These are phyloP conservation scores for Ochotona curzoniae DNA, from an alignment of 2,113 vertebrate species.

Conservation along the genomic window DNA sequence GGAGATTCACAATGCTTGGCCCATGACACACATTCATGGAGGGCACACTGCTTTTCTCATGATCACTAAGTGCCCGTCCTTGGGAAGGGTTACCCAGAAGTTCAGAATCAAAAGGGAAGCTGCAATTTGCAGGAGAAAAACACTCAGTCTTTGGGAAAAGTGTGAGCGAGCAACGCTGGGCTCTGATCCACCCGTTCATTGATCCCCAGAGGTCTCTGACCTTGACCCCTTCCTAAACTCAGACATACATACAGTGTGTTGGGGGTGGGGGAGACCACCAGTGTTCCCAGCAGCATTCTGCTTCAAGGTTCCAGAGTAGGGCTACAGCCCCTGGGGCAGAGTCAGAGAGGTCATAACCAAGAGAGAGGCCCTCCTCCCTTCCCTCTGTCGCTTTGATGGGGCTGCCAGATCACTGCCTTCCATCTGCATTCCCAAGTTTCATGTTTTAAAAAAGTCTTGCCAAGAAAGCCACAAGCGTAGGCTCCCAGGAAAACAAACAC, in stretches of 20 bases:
- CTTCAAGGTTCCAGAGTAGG: background rate
- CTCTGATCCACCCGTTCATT: background rate
- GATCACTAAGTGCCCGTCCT: background rate
- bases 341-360: background rate
- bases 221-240: background rate
- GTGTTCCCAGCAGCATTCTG: background rate
- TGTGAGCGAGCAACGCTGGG: rapidly evolving
- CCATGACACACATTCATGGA: rapidly evolving
- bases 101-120: background rate
- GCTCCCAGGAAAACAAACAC: slow-evolving; percentile 67
- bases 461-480: slow-evolving; percentile 54
- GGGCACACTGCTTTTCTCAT: background rate
- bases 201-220: background rate
- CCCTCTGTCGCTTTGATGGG: slow-evolving; percentile 64
- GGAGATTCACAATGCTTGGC: no score
- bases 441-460: slow-evolving; percentile 59
- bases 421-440: slow-evolving; percentile 52
- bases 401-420: slow-evolving; percentile 52
- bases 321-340: background rate
- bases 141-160: background rate
- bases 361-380: background rate
- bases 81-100: background rate
- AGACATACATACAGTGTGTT: background rate
- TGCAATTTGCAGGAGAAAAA: background rate
- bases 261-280: background rate